Base-by-base conservation (phyloP, 53 echinoderm and acorn worm genomes). In the Henricia sp. region DNA sequence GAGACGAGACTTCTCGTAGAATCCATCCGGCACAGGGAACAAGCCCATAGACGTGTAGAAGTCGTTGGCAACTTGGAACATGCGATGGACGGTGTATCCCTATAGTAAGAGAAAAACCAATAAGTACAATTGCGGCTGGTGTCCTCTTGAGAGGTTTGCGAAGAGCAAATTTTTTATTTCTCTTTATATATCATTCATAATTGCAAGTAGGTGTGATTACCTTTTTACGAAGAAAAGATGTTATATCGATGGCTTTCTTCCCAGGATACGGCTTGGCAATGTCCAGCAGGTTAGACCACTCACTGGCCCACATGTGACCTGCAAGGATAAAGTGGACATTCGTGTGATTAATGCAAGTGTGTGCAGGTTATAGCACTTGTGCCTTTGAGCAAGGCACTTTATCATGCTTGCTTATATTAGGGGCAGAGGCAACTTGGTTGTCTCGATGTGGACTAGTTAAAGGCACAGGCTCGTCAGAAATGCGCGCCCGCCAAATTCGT, bases 271-370 rank as follows among this genome's bases (percentile, higher is more conserved):
- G 94, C 26, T 65, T 29, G 10, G 89, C 83, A 24, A 91, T 59
- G 73, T 94, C 92, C 32, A 64, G 58, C 0, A 94, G 39, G 39
- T 30, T 55, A 27, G 17, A 26, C 94, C 94, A 94, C 10, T 82
- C 54, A 54, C 92, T 91, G 1, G 89, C 87, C 94, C 94, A 94
- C 94, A 94, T 94, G 67, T 91, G 80, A 10, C 91, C 94, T 94
- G 51, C 20, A 55, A 52, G 20, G 13, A 4, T 37, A 5, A 19
- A 33, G 33, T n/a, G 8, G n/a, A 29, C 6, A 68, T 6, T 10
- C 3, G 33, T n/a, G n/a, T n/a, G n/a, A n/a, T n/a, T n/a, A n/a
- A n/a, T n/a, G n/a, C n/a, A n/a, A n/a, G n/a, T n/a, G n/a, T n/a
- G n/a, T n/a, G n/a, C n/a, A n/a, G n/a, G n/a, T n/a, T n/a, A n/a